Evolutionary conservation across 2,113 vertebrate genomes (phyloP).

Genomic region (Machaerirhynchus nigripectus): DNA sequence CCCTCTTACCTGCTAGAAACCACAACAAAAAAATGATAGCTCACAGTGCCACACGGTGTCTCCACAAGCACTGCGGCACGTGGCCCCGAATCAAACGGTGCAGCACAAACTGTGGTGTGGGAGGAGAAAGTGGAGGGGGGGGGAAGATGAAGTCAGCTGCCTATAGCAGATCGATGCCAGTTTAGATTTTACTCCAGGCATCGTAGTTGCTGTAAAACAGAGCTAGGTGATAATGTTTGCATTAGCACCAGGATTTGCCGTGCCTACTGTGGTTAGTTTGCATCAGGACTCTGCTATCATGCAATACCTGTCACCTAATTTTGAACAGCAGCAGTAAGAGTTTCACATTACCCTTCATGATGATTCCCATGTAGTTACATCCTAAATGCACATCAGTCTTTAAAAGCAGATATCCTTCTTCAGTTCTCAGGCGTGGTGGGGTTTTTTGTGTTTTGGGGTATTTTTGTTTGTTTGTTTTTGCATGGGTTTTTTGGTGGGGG

Average conservation of each 20-base stretch:
- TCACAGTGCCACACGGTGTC: accelerated
- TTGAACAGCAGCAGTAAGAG: background rate
- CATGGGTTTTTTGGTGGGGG: too few species aligned
- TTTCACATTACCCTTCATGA: background rate
- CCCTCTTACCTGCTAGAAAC: background rate
- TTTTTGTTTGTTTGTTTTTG: background rate
- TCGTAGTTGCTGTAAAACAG: background rate
- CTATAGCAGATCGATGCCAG: background rate
- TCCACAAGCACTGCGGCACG: background rate
- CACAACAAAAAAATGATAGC: background rate
- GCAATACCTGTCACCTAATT: background rate
- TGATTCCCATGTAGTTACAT: background rate
- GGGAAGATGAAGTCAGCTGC: background rate
- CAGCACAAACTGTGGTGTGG: background rate
- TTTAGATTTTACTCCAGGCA: background rate
- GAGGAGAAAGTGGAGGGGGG: background rate
- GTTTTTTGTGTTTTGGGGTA: background rate
- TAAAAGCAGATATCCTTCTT: background rate
- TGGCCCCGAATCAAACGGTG: background rate
- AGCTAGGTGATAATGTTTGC: background rate
- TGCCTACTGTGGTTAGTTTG: background rate
- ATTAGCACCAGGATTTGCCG: background rate
- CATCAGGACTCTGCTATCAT: background rate
- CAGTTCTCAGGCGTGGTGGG: background rate
- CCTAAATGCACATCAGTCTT: background rate